Evolutionary conservation across 2,113 vertebrate genomes (phyloP), one percentile per base, ranked within the genome.

Genomic region (Brachirus orientalis): DNA sequence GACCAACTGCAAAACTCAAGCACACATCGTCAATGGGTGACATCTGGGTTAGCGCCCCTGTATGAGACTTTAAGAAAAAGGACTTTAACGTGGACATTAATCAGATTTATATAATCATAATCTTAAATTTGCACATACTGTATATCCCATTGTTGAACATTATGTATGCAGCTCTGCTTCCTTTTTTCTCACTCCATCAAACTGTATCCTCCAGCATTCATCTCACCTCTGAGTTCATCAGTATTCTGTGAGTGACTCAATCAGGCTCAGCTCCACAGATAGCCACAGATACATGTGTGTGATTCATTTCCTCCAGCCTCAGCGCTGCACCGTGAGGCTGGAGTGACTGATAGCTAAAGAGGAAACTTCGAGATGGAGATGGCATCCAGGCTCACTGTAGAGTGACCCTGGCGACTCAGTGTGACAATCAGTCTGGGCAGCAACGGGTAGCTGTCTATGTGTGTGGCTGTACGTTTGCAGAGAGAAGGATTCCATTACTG

Each of bases 171-270:
- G 16, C n/a, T 36, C 38, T 28, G n/a, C 13, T 38, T 19, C 33
- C 12, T 16, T 50, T 69, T n/a, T 35, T 16, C 38, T 59, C 38
- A 48, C 59, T 37, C 8, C 65, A 14, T 70, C 43, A 47, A 52
- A 72, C 56, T 58, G 22, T 76, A 51, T 76, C 68, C 22, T 75
- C 61, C 65, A 47, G 57, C 54, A 37, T 57, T 52, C 75, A 54
- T 67, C 28, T 82, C 60, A 56, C 72, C 69, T 75, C 55, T 40
- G 67, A 74, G 40, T 80, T 86, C 81, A 89, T 86, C 81, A 70
- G 74, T 77, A 82, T 87, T 89, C 83, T 69, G 59, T 55, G 65
- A 71, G 71, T 77, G 77, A 86, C 63, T 80, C 74, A 73, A 51
- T 80, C 69, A 58, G 69, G 69, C 69, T 71, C 68, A 69, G 73